These are phyloP conservation scores for Apis laboriosa DNA, from an alignment of 1,140 invertebrate species.

Conservation along the genomic window DNA sequence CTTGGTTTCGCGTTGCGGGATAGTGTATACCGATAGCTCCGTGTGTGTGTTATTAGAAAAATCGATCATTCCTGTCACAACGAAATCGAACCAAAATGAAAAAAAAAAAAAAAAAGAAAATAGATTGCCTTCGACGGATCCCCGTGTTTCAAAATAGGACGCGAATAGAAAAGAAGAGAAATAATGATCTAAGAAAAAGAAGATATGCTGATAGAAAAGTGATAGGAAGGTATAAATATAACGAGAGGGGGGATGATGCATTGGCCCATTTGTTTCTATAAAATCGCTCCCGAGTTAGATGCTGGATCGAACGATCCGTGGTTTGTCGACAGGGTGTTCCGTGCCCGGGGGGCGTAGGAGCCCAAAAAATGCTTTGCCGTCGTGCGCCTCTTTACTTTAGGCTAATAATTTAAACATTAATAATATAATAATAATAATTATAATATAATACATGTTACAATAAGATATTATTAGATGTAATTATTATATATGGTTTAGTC, in stretches of 20 bases:
- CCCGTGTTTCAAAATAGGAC: conserved; percentile 47
- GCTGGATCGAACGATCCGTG: conserved; percentile 60
- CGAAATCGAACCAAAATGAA: conserved; percentile 31
- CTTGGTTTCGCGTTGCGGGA: conserved; percentile 19
- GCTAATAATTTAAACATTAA: conserved; percentile 81
- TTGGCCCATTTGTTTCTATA: conserved; percentile 33
- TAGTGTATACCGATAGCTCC: conserved; percentile 11
- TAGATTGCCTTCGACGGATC: conserved; percentile 32
- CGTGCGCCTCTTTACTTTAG: conserved; percentile 81
- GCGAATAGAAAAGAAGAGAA: background rate
- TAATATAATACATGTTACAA: conserved; percentile 81
- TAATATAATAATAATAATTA: conserved; percentile 77
- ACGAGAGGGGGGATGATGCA: conserved; percentile 1
- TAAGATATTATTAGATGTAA: conserved; percentile 82
- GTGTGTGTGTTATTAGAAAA: background rate
- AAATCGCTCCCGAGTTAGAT: conserved; percentile 27
- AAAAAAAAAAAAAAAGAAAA: background rate
- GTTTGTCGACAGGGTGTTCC: conserved; percentile 79
- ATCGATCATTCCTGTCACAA: conserved; percentile 55
- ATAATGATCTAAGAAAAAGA: background rate
- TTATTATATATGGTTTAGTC: conserved; percentile 82
- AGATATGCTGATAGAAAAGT: background rate
- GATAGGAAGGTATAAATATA: background rate
- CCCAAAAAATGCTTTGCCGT: conserved; percentile 79
- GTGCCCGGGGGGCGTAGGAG: conserved; percentile 77